Evolutionary conservation across 2,888 invertebrate species (phyloP), one percentile per base, ranked within the genome.

Genomic region (Drosophila cyrtoloma): DNA sequence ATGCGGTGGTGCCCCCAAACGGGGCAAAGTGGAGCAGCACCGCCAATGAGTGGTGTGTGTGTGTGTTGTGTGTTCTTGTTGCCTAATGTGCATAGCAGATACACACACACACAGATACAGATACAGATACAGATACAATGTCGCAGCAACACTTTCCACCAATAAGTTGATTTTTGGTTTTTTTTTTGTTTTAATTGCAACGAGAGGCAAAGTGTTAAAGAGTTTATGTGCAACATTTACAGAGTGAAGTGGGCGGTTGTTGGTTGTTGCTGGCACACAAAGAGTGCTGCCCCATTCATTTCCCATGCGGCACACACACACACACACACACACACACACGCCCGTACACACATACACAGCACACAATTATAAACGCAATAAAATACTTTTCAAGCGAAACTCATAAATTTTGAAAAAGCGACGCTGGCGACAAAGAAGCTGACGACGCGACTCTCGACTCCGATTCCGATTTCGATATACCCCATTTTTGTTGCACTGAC

Each of bases 181-280:
- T 79, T 69, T 44, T 42, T 75, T 86, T 62, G 39, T 59, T 62
- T 86, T 91, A 90, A 90, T 89, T 90, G 89, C 92, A 87, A 79
- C 87, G 79, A 85, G 91, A 86, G 91, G 90, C 86, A 86, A 89
- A 91, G 91, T 91, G 92, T 91, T 91, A 91, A 91, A 91, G 91
- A 91, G 91, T 92, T 92, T 92, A 91, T 92, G 92, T 87, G 91
- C 91, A 86, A 88, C 92, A 90, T 91, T 91, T 88, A 91, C 79
- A 59, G 77, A 79, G 74, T 73, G 69, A 28, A 33, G 69, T 33
- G 62, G 62, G 47, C 47, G 47, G 47, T 47, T 47, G 47, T 56
- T 53, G 60, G 64, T 42, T 47, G 56, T 62, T 37, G 60, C 47
- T 57, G 19, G 33, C 14, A 37, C 35, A 81, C 77, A 77, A 47